Evolutionary conservation across 2,113 vertebrate species (phyloP).

Genomic region (Tachuris rubrigastra): DNA sequence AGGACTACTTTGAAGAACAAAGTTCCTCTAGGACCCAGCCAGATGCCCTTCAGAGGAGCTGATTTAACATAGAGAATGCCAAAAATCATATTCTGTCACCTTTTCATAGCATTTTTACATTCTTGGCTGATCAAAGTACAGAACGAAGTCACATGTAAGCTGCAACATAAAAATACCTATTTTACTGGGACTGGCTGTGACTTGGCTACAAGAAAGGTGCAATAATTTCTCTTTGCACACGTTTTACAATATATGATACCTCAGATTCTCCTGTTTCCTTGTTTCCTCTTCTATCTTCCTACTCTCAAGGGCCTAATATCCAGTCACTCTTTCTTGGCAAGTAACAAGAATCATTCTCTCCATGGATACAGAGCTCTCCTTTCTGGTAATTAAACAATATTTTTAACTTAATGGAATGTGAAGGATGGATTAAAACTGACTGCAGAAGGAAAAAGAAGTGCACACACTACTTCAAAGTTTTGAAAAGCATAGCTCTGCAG

Average conservation of each 20-base stretch:
- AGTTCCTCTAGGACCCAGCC: background rate
- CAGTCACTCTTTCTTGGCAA: background rate
- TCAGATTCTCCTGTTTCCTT: background rate
- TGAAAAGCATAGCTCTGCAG: background rate
- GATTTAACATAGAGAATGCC: background rate
- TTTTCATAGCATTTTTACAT: background rate
- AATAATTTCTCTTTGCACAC: background rate
- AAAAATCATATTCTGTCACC: background rate
- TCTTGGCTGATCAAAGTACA: background rate
- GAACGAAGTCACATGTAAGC: background rate
- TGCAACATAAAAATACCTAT: background rate
- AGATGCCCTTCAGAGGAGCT: background rate
- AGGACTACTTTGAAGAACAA: background rate
- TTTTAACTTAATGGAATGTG: background rate
- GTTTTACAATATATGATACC: background rate
- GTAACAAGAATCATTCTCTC: background rate
- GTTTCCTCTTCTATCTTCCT: background rate
- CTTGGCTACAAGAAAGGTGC: background rate
- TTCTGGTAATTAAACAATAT: conserved; percentile 12
- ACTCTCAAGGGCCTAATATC: background rate
- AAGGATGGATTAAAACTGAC: background rate
- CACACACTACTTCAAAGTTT: background rate
- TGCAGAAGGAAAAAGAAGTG: background rate
- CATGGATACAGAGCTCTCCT: background rate
- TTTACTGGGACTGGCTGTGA: background rate